A percentile compares a stretch with the other conserved stretches of the same genome.
Evolutionary conservation across 1,140 invertebrate genomes (phyloP).

Genomic region (Zophobas atratus): DNA sequence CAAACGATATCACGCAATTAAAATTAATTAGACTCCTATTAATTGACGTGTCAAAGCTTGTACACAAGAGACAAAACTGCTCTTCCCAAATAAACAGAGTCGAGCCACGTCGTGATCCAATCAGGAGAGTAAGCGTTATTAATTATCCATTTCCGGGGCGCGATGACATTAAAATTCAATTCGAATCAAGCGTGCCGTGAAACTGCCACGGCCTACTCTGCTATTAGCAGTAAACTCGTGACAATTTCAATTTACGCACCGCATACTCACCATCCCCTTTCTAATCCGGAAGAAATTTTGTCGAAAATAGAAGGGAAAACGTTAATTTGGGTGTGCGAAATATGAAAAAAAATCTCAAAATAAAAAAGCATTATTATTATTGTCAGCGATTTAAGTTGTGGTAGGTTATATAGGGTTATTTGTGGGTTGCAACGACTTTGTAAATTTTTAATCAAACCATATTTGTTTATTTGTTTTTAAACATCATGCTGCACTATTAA

Average conservation of each 20-base stretch:
- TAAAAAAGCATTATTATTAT: too few species aligned
- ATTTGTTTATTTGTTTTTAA: too few species aligned
- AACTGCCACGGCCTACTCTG: slow-evolving; percentile 52
- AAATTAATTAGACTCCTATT: slow-evolving; percentile 7
- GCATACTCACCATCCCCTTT: slow-evolving; percentile 2
- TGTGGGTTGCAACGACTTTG: too few species aligned
- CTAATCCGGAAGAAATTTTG: background rate
- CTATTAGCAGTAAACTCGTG: slow-evolving; percentile 45
- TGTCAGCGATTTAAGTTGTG: too few species aligned
- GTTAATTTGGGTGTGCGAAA: too few species aligned
- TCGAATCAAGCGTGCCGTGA: slow-evolving; percentile 59
- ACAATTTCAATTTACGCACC: slow-evolving; percentile 49
- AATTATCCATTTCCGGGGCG: slow-evolving; percentile 61
- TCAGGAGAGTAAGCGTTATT: slow-evolving; percentile 50
- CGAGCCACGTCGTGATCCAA: slow-evolving; percentile 22
- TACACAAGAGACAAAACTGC: background rate
- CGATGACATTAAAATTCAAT: slow-evolving; percentile 65
- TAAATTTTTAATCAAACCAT: too few species aligned
- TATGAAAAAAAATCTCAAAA: too few species aligned
- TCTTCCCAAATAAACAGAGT: slow-evolving; percentile 3
- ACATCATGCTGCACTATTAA: too few species aligned
- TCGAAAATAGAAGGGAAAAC: background rate
- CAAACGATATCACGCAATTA: background rate
- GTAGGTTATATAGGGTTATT: too few species aligned
- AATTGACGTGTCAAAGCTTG: background rate